Percentiles rank a stretch among this genome's conserved stretches.
Evolutionary conservation across 2,797 vertebrate species (phyloP).

Genomic region (Sebastes nivosus): DNA sequence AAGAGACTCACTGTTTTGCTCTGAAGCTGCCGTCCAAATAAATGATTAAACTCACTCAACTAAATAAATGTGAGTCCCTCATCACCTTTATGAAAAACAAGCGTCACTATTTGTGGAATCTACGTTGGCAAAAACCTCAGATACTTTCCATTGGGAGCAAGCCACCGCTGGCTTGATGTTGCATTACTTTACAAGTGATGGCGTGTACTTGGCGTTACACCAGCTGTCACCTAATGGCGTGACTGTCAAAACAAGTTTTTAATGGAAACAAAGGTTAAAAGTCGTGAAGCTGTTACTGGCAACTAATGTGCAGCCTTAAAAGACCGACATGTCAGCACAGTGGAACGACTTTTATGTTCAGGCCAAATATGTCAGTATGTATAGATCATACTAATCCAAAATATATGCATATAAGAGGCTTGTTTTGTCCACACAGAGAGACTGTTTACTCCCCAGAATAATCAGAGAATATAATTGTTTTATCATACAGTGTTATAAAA

Average conservation of each 20-base stretch:
- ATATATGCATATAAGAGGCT: background rate
- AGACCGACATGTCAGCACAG: background rate
- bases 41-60: background rate
- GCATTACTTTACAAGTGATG: conserved; percentile 4
- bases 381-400: background rate
- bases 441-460: background rate
- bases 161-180: background rate
- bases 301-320: background rate
- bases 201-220: background rate
- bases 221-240: background rate
- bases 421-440: background rate
- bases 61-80: no score
- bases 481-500: background rate
- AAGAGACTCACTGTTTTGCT: background rate
- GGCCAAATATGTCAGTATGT: background rate
- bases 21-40: background rate
- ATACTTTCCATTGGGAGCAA: background rate
- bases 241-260: conserved; percentile 46
- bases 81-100: background rate
- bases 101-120: background rate
- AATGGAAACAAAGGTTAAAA: conserved; percentile 30
- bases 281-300: background rate
- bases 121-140: background rate
- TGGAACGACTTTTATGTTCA: no score
- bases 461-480: background rate